Evolutionary conservation across 2,113 vertebrate genomes (phyloP), one percentile per base, ranked within the genome.

Genomic region (Zosterops pallidus): DNA sequence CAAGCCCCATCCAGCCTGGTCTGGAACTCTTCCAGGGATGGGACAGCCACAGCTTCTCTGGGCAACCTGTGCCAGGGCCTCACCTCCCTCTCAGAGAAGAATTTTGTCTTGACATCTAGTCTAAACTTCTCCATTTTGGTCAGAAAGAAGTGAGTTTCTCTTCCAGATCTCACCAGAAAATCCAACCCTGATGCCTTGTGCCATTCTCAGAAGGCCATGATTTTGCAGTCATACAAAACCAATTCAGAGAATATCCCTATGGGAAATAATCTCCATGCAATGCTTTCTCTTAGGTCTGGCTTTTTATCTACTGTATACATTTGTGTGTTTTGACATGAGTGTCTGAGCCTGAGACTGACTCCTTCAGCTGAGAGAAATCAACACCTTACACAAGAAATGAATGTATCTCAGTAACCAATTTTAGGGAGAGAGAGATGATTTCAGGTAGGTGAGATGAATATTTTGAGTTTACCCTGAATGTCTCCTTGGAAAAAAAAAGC

Each of bases 1-100:
- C 49, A 56, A 69, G 22, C 1, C 56, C 21, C 0, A 0, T 42
- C 42, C 49, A 69, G 0, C 8, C 29, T 49, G 35, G 4, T 1
- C 21, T 35, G 1, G 35, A 0, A 24, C 47, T 33, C 6, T 63
- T 17, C 26, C 31, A 70, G 18, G 49, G 15, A 63, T 28, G 42
- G 12, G 6, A 7, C 35, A 90, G 6, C 31, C 49, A 56, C 56
- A 70, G 12, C 3, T 69, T 28, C 25, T 63, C 35, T 56, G 31
- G 22, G 2, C 7, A 77, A 0, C 25, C 18, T 63, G 3, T 62
- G n/a, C 55, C 9, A 16, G 25, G 2, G 17, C 5, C 14, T 56
- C 18, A 1, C 5, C 9, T 1, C 35, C 6, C 7, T 69, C 31
- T 13, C 17, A 49, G 31, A 21, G 4, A 33, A 28, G 35, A 42